These are phyloP conservation scores for Lordiphosa stackelbergi DNA, from an alignment of 1,140 invertebrate genomes.

Conservation along the genomic window DNA sequence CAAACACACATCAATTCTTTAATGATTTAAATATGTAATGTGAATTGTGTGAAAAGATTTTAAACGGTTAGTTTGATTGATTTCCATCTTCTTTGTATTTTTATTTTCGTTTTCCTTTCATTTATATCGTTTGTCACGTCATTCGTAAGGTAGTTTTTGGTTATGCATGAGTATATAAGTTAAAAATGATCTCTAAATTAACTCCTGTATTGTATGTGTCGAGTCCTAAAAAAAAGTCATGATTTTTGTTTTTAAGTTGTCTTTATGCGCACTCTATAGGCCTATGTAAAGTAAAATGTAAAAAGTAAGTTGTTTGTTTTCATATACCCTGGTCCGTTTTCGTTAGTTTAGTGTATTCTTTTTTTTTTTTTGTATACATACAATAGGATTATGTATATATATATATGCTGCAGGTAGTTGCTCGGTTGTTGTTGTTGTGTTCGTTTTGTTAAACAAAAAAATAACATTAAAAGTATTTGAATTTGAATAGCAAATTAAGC, in stretches of 20 bases:
- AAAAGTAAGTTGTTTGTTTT: slow-evolving; percentile 20
- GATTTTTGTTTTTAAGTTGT: slow-evolving; percentile 17
- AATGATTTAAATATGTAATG: slow-evolving; percentile 5
- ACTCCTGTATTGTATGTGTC: slow-evolving; percentile 26
- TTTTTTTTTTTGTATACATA: slow-evolving; percentile 45
- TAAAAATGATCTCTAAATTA: slow-evolving; percentile 25
- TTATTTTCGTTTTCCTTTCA: slow-evolving; percentile 14
- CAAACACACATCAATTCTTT: neutral
- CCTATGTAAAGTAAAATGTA: slow-evolving; percentile 38
- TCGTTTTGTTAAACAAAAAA: slow-evolving; percentile 19
- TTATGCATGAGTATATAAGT: slow-evolving; percentile 29
- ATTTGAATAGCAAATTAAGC: slow-evolving; percentile 34
- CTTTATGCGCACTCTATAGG: slow-evolving; percentile 37
- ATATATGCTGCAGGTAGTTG: slow-evolving; percentile 62
- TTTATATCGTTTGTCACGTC: slow-evolving; percentile 35
- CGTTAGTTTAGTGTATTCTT: slow-evolving; percentile 24
- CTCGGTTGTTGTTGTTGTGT: slow-evolving; percentile 50
- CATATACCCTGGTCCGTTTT: slow-evolving; percentile 61
- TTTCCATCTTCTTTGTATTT: slow-evolving; percentile 15
- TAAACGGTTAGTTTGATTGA: slow-evolving; percentile 56
- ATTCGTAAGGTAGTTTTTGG: slow-evolving; percentile 49
- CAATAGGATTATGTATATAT: slow-evolving; percentile 38
- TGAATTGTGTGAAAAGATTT: slow-evolving; percentile 61
- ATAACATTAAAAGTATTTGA: slow-evolving; percentile 14
- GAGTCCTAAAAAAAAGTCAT: slow-evolving; percentile 5